These are phyloP conservation scores for Rotaria socialis DNA, from an alignment of 2,888 invertebrate species.

Conservation along the genomic window DNA sequence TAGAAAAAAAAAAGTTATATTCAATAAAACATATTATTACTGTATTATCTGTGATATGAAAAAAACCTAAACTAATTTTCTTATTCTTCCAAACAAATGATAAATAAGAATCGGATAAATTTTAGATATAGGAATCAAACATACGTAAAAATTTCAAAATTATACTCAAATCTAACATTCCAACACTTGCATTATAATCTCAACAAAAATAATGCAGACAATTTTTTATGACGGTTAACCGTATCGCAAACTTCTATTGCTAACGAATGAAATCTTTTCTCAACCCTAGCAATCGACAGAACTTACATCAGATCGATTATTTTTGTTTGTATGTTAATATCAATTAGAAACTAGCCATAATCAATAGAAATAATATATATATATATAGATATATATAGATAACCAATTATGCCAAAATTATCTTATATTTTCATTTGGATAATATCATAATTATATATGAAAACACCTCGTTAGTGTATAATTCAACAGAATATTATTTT, in stretches of 20 bases:
- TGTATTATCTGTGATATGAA: too few species aligned
- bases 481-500: background rate
- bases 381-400: too few species aligned
- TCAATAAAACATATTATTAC: too few species aligned
- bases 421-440: background rate
- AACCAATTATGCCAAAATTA: background rate
- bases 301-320: background rate
- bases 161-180: too few species aligned
- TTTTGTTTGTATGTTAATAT: background rate
- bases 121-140: too few species aligned
- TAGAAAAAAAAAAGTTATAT: background rate
- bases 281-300: background rate
- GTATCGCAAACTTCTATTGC: background rate
- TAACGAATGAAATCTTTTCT: background rate
- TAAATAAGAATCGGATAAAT: too few species aligned
- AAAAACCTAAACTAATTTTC: too few species aligned
- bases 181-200: too few species aligned
- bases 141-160: too few species aligned
- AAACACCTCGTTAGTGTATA: background rate
- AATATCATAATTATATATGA: background rate
- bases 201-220: too few species aligned
- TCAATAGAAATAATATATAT: background rate
- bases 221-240: too few species aligned
- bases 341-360: background rate
- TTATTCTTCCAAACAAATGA: too few species aligned